phyloP scores from a whole-genome alignment of 2,113 vertebrate species.

The Ochotona curzoniae region DNA sequence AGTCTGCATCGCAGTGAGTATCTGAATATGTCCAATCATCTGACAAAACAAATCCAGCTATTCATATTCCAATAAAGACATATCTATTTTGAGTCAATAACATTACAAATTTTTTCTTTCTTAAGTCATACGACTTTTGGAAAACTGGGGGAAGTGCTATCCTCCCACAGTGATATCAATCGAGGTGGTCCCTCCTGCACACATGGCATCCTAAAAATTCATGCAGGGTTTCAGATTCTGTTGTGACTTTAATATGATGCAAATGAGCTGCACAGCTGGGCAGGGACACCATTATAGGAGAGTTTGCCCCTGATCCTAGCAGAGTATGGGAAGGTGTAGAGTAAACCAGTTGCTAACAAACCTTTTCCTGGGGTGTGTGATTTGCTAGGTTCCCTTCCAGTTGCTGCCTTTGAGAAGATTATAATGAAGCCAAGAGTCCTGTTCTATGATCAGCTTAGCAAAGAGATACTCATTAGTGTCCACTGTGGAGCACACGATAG shows the following conservation, averaged over 20 bases:
- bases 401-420: neutral
- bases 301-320: neutral
- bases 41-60: constrained; percentile 77
- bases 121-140: constrained; percentile 45
- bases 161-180: neutral
- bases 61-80: constrained; percentile 67
- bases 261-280: neutral
- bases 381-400: neutral
- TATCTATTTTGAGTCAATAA: constrained; percentile 55
- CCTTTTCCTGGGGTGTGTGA: neutral
- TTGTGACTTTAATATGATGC: neutral
- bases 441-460: constrained; percentile 29
- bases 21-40: constrained; percentile 87
- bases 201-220: neutral
- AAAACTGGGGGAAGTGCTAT: constrained; percentile 12
- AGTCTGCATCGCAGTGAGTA: constrained; percentile 88
- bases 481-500: constrained; percentile 14
- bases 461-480: neutral
- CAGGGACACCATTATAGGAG: neutral
- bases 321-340: neutral
- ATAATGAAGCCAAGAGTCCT: neutral
- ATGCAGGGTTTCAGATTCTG: neutral
- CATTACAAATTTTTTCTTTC: constrained; percentile 39
- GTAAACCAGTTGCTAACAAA: neutral
- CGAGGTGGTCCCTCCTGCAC: neutral